phyloP scores from a whole-genome alignment of 2,797 vertebrate genomes.

The Rhinophrynus dorsalis region DNA sequence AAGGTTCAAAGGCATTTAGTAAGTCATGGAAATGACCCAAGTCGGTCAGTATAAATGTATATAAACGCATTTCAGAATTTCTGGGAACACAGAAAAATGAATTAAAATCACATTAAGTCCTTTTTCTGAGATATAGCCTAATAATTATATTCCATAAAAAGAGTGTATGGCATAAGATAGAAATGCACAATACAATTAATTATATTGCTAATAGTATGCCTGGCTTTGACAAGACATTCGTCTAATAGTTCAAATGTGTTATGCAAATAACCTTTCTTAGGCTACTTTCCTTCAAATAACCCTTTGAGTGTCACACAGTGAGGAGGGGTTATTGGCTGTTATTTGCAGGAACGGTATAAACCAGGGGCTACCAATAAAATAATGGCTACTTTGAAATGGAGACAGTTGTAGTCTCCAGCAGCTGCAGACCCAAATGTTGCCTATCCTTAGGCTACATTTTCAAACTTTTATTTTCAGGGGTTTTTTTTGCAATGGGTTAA shows the following conservation, averaged over 20 bases:
- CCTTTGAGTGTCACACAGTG: too few species aligned
- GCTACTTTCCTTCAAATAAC: background rate
- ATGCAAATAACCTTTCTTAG: background rate
- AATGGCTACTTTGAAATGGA: too few species aligned
- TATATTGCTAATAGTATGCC: background rate
- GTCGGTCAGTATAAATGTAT: conserved; percentile 22
- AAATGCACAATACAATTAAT: conserved; percentile 19
- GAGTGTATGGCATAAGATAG: background rate
- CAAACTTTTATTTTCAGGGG: too few species aligned
- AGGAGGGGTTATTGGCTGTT: too few species aligned
- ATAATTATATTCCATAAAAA: conserved; percentile 4
- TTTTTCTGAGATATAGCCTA: background rate
- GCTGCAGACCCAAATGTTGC: too few species aligned
- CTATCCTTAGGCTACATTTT: too few species aligned
- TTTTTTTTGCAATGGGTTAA: too few species aligned
- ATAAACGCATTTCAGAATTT: conserved; percentile 39
- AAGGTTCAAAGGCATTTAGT: conserved; percentile 27
- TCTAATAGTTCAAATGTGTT: background rate
- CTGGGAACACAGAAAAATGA: background rate
- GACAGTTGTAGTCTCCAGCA: too few species aligned
- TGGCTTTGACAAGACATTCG: background rate
- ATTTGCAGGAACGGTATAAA: too few species aligned
- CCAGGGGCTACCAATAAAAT: too few species aligned
- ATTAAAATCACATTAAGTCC: conserved; percentile 33
- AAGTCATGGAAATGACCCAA: conserved; percentile 35